phyloP scores from a whole-genome alignment of 1,140 invertebrate genomes.

The Drosophila chauvacae region DNA sequence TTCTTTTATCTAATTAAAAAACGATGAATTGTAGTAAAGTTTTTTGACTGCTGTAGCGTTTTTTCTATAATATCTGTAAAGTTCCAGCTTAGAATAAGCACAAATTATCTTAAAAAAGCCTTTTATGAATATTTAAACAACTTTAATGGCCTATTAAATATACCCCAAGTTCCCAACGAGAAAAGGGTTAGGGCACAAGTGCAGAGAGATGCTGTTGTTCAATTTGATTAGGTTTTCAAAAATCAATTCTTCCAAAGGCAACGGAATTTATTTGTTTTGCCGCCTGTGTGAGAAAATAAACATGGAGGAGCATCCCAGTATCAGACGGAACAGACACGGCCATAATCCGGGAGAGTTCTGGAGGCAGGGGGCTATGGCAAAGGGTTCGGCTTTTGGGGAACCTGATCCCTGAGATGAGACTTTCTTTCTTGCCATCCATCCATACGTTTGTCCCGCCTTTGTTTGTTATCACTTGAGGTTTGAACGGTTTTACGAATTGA shows the following conservation, averaged over 20 bases:
- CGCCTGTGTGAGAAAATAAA: conserved; percentile 78
- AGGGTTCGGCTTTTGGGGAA: conserved; percentile 7
- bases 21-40: too few species aligned
- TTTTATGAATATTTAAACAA: background rate
- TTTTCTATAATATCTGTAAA: too few species aligned
- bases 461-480: conserved; percentile 78
- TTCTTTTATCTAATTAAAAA: background rate
- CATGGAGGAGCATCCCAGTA: conserved; percentile 39
- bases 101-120: too few species aligned
- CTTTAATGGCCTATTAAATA: background rate
- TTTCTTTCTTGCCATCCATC: conserved; percentile 56
- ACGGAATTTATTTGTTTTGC: conserved; percentile 68
- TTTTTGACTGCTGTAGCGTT: too few species aligned
- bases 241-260: conserved; percentile 64
- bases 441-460: conserved; percentile 68
- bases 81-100: too few species aligned
- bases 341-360: conserved; percentile 11
- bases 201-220: conserved; percentile 31
- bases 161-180: conserved; percentile 7
- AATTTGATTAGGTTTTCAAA: conserved; percentile 80
- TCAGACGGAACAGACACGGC: conserved; percentile 12
- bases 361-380: conserved; percentile 1
- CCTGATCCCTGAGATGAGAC: conserved; percentile 30
- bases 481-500: conserved; percentile 76
- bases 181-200: conserved; percentile 32